Conservation (phyloP, 2,797 vertebrate genomes). For the Pelochelys cantorii region DNA sequence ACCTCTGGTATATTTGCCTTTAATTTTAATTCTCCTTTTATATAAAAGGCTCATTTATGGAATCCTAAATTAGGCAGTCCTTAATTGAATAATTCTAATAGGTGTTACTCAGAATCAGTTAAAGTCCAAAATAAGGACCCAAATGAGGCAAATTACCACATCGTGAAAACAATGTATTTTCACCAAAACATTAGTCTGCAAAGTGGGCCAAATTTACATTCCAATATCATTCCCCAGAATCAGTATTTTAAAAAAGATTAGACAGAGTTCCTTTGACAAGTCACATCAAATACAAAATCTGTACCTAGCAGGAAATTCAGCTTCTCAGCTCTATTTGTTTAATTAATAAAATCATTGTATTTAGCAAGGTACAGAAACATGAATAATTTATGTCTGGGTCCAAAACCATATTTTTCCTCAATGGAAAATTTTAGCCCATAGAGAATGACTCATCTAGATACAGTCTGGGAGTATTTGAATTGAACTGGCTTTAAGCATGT, state of each 20-base stretch:
- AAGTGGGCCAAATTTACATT: slow-evolving; percentile 49
- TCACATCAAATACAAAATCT: slow-evolving; percentile 35
- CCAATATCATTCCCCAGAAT: background rate
- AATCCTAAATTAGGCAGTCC: background rate
- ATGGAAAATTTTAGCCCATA: slow-evolving; percentile 50
- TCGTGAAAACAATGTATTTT: slow-evolving; percentile 28
- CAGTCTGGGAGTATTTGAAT: slow-evolving; percentile 43
- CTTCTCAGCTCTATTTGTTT: slow-evolving; percentile 34
- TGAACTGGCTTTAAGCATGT: slow-evolving; percentile 47
- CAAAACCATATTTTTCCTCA: slow-evolving; percentile 46
- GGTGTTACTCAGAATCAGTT: background rate
- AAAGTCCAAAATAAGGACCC: slow-evolving; percentile 7
- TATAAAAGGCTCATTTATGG: slow-evolving; percentile 12
- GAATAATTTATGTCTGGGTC: slow-evolving; percentile 60
- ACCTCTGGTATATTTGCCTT: background rate
- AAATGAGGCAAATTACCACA: slow-evolving; percentile 38
- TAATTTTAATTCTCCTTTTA: background rate
- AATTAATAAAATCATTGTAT: slow-evolving; percentile 51
- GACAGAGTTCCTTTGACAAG: slow-evolving; percentile 9
- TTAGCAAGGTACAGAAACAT: slow-evolving; percentile 41
- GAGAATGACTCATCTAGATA: slow-evolving; percentile 26
- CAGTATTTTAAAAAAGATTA: slow-evolving; percentile 13
- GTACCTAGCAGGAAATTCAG: slow-evolving; percentile 22
- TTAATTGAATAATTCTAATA: slow-evolving; percentile 31
- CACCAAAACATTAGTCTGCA: background rate